Base-by-base conservation (phyloP, 2,113 vertebrate species). In the Elaphurus davidianus region DNA sequence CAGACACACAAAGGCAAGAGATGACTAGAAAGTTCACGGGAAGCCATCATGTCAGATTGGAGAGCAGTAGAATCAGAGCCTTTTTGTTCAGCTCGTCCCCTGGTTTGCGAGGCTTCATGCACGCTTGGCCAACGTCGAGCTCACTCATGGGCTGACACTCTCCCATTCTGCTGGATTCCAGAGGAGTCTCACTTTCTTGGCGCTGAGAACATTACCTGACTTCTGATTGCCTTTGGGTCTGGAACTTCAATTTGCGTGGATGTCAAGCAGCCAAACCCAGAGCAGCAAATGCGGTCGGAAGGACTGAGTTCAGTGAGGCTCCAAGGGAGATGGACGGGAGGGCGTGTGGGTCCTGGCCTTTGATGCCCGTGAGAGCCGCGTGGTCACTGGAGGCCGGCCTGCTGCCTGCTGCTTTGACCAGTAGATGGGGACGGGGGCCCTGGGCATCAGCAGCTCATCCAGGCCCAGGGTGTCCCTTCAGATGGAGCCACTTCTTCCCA, bases 111-210 rank as follows among this genome's bases (percentile, higher is more conserved):
- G 79, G 40, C 76, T 86, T 62, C 11, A 3, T 62, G 74, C 43
- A 36, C 17, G 16, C 74, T 85, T 74, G 79, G 64, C 83, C 23
- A 81, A 89, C 76, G 19, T 6, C 12, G 19, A 92, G 27, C 52
- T 92, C 43, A 17, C 59, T 55, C 76, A 30, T 55, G 36, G 36
- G 47, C 25, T 4, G n/a, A 6, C 0, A 0, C 47, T 83, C 2
- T 85, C 84, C 54, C 88, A 64, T 59, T 91, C 33, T 50, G 67
- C 67, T 89, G 78, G 36, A 90, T 91, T 95, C 89, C 54, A 83
- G 62, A 79, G 59, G 94, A 96, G 43, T 96, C 79, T 87, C 33
- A 25, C 83, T 98, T 97, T 94, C 96, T 76, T 94, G 94, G 92
- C 45, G 0, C 52, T 13, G 59, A 54, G 62, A 93, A 86, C 45